Base-by-base conservation (phyloP, 2,113 vertebrate genomes). In the Pungitius pungitius region DNA sequence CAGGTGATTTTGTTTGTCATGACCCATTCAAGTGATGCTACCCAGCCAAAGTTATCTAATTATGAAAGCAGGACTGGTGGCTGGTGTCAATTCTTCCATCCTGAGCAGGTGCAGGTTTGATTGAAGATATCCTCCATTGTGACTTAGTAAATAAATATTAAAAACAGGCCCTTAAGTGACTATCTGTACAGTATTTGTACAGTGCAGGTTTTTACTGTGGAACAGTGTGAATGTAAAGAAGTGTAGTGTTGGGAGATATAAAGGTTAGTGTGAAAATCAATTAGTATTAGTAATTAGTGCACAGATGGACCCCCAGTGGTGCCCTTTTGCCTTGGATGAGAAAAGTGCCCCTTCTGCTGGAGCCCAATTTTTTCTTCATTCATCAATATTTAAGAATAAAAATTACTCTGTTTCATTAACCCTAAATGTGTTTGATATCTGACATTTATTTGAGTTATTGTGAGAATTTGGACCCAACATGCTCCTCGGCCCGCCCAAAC, bases 21-120 rank as follows among this genome's bases (percentile, higher is more conserved):
- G 75, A 83, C 67, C 74, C 0, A 1, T 49, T 78, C 78, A 88
- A 76, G 69, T 77, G 82, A 87, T 59, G 37, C 3, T 51, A 20
- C 22, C 4, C 35, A 24, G 70, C 73, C 43, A 78, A 45, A 55
- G 51, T 6, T 55, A 76, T 68, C 56, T 51, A 76, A 67, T 52
- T 43, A 73, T 79, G 80, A 90, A 86, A 77, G 10, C 39, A 66
- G 54, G 18, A 35, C 39, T 63, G 18, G 55, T 45, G 9, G 24
- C 4, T 30, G 30, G 30, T 30, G 30, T 30, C 30, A 26, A 1
- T 60, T 76, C 11, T 60, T 69, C 8, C 0, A 8, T n/a, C 2
- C 1, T 52, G 26, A 33, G 27, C 33, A 18, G 4, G 3, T 24
- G 39, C 30, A 30, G 2, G 30, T 51, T 66, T 61, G 15, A 20